These are phyloP conservation scores for Lordiphosa fenestrarum DNA, from an alignment of 2,888 invertebrate genomes.

Conservation along the genomic window DNA sequence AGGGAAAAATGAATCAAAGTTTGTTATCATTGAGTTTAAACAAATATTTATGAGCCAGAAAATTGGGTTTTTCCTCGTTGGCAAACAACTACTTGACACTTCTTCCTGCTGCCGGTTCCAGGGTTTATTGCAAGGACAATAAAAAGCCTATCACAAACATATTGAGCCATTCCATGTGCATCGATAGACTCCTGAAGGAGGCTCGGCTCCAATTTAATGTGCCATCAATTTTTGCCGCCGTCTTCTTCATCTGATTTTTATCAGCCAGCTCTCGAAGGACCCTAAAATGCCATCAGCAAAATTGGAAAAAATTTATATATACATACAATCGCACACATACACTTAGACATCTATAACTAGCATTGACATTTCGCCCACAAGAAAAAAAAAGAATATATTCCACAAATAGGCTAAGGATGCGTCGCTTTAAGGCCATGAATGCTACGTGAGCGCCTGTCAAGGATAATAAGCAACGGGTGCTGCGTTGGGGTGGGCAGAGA, in stretches of 20 bases:
- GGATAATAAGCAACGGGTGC: slow-evolving; percentile 11
- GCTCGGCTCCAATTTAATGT: slow-evolving; percentile 63
- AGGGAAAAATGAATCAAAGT: slow-evolving; percentile 58
- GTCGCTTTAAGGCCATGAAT: slow-evolving; percentile 38
- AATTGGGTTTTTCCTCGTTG: slow-evolving; percentile 52
- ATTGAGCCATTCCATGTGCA: slow-evolving; percentile 64
- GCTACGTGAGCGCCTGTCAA: slow-evolving; percentile 41
- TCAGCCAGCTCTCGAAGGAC: slow-evolving; percentile 39
- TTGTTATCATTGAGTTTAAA: slow-evolving; percentile 43
- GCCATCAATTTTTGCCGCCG: slow-evolving; percentile 61
- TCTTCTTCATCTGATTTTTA: slow-evolving; percentile 40
- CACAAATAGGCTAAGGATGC: slow-evolving; percentile 44
- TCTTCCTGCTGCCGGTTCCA: slow-evolving; percentile 31
- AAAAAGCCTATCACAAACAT: slow-evolving; percentile 62
- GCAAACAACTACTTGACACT: slow-evolving; percentile 27
- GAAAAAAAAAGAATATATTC: neutral
- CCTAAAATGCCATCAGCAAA: slow-evolving; percentile 68
- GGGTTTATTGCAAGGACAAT: slow-evolving; percentile 55
- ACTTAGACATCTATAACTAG: slow-evolving; percentile 43
- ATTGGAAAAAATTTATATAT: slow-evolving; percentile 53
- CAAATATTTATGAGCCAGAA: slow-evolving; percentile 70
- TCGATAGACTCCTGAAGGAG: slow-evolving; percentile 48
- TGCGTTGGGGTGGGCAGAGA: neutral
- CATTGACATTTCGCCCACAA: slow-evolving; percentile 34
- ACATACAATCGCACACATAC: slow-evolving; percentile 6